phyloP scores from a whole-genome alignment of 35 echinoderm and acorn worm species.

The Lytechinus variegatus region DNA sequence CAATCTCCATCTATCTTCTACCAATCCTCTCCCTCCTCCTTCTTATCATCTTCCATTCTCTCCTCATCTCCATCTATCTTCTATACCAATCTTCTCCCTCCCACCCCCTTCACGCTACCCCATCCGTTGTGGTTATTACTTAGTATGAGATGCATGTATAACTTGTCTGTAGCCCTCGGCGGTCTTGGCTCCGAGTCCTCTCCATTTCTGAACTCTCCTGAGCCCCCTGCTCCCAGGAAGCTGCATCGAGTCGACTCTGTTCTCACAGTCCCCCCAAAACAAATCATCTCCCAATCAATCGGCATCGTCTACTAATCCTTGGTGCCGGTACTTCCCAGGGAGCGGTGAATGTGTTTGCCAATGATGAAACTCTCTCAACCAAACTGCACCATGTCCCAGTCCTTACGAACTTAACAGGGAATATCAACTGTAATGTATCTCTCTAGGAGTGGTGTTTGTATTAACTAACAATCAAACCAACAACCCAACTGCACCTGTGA shows the following conservation, averaged over 20 bases:
- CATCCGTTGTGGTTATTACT: background rate
- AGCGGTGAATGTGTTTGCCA: too few species aligned
- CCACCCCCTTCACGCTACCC: background rate
- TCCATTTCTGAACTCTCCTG: background rate
- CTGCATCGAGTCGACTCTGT: background rate
- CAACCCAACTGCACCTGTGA: too few species aligned
- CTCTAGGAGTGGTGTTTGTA: too few species aligned
- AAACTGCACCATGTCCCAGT: too few species aligned
- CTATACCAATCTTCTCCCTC: background rate
- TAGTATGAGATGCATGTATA: constrained; percentile 40
- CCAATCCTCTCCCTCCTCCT: background rate
- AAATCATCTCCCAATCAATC: background rate
- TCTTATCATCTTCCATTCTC: background rate
- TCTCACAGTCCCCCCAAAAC: background rate
- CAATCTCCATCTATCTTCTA: background rate
- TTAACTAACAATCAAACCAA: too few species aligned
- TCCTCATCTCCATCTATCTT: background rate
- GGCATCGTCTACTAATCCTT: background rate
- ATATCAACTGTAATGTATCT: too few species aligned
- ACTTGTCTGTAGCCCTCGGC: constrained; percentile 45
- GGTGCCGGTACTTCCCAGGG: background rate
- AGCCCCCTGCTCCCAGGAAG: background rate
- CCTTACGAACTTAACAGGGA: too few species aligned
- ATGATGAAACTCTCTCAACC: too few species aligned
- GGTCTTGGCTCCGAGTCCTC: constrained; percentile 26